Conservation (phyloP, 2,113 vertebrate species). For the Stigmatopora nigra region DNA sequence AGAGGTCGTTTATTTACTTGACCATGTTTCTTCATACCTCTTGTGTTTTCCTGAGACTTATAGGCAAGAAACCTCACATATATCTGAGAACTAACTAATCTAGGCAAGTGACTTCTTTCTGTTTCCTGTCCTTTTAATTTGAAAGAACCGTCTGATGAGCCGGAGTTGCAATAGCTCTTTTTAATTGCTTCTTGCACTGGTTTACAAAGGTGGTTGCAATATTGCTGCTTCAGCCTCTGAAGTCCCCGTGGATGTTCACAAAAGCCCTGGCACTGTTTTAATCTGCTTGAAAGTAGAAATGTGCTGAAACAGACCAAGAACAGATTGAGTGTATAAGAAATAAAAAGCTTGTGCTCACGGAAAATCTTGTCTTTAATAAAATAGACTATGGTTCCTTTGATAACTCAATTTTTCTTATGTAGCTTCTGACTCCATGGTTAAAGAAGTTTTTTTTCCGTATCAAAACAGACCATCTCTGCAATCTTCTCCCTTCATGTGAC, state of each 20-base stretch:
- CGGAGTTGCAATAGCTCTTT: conserved; percentile 16
- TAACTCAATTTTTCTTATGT: conserved; percentile 4
- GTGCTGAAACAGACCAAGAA: conserved; percentile 41
- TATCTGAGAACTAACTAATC: not conserved
- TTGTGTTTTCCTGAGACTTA: conserved; percentile 1
- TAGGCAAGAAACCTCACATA: conserved; percentile 21
- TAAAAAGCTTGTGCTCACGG: conserved; percentile 15
- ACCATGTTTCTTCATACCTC: conserved; percentile 11
- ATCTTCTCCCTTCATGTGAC: not conserved
- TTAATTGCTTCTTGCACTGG: conserved; percentile 38
- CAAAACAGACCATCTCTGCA: not conserved
- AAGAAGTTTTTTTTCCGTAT: not conserved
- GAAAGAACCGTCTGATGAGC: conserved; percentile 26
- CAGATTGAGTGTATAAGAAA: conserved; percentile 31
- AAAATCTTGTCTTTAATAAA: conserved; percentile 13
- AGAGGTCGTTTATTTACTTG: conserved; percentile 24
- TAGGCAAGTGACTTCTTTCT: conserved; percentile 4
- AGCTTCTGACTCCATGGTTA: not conserved
- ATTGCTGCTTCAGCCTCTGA: conserved; percentile 42
- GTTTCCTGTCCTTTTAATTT: conserved; percentile 38
- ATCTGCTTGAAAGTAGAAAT: conserved; percentile 35
- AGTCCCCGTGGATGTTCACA: conserved; percentile 19
- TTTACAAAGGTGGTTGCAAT: conserved; percentile 33
- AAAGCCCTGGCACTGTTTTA: conserved; percentile 23
- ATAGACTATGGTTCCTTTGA: conserved; percentile 10